phyloP scores from a whole-genome alignment of 2,113 vertebrate genomes.

The Corydoras maculifer region DNA sequence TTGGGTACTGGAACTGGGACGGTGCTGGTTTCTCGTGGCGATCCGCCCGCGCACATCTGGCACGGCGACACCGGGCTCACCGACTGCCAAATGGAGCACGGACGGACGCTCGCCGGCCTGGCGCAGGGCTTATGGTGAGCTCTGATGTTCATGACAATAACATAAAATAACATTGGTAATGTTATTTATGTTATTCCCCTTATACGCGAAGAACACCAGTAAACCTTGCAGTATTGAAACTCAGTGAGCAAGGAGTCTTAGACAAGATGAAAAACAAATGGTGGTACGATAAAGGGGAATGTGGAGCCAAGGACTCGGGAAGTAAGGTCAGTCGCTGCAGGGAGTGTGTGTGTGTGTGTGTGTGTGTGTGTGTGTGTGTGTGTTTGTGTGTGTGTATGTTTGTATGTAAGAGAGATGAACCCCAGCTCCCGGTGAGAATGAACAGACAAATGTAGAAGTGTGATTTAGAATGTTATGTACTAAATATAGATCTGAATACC shows the following conservation, averaged over 20 bases:
- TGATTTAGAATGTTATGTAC: no score
- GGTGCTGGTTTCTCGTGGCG: slow-evolving; percentile 87
- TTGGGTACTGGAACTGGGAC: slow-evolving; percentile 57
- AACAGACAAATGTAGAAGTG: not conserved
- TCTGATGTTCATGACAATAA: slow-evolving; percentile 49
- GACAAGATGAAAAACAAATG: slow-evolving; percentile 99
- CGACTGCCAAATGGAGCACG: slow-evolving; percentile 87
- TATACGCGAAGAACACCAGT: slow-evolving; percentile 91
- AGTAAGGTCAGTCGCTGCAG: slow-evolving; percentile 99
- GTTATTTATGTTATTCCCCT: slow-evolving; percentile 54
- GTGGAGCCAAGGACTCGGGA: slow-evolving; percentile 99
- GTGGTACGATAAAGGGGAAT: slow-evolving; percentile 99
- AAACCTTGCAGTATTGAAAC: slow-evolving; percentile 99
- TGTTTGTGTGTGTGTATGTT: not conserved
- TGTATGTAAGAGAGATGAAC: slow-evolving; percentile 9
- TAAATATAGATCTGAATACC: not conserved
- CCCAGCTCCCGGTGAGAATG: slow-evolving; percentile 17
- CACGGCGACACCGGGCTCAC: slow-evolving; percentile 80
- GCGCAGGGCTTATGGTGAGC: slow-evolving; percentile 38
- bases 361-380: not conserved
- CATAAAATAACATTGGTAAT: slow-evolving; percentile 54
- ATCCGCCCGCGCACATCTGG: slow-evolving; percentile 90
- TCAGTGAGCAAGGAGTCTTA: slow-evolving; percentile 99
- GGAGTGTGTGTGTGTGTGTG: slow-evolving; percentile 26
- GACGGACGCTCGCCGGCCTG: slow-evolving; percentile 75